Evolutionary conservation across 2,888 invertebrate species (phyloP).

Genomic region (Drosophila percnosoma): DNA sequence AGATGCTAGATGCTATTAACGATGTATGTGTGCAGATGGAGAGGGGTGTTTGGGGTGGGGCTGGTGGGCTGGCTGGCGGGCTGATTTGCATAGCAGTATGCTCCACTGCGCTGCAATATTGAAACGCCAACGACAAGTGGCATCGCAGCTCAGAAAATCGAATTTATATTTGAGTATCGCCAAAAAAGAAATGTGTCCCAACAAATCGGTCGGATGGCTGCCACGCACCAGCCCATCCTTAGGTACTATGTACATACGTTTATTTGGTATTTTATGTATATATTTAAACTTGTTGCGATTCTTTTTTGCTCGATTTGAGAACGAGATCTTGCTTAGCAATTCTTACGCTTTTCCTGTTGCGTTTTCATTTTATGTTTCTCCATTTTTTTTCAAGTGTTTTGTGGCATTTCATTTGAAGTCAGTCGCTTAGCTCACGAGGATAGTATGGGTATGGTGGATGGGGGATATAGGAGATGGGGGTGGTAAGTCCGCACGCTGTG

Average conservation of each 20-base stretch:
- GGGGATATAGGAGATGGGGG: background rate
- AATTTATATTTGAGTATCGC: conserved; percentile 63
- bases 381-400: conserved; percentile 14
- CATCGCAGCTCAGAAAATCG: conserved; percentile 46
- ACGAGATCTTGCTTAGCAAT: conserved; percentile 18
- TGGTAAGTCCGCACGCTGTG: conserved; percentile 48
- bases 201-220: conserved; percentile 23
- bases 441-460: background rate
- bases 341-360: conserved; percentile 12
- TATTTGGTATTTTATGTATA: conserved; percentile 1
- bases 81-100: conserved; percentile 1
- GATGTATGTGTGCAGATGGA: no score
- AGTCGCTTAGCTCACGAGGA: conserved; percentile 18
- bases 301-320: conserved; percentile 72
- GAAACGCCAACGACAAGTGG: conserved; percentile 40
- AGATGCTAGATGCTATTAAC: conserved; percentile 4
- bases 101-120: conserved; percentile 40
- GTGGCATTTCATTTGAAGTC: conserved; percentile 70
- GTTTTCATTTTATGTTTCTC: conserved; percentile 3
- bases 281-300: conserved; percentile 66
- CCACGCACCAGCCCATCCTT: background rate
- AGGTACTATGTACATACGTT: background rate
- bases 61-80: background rate
- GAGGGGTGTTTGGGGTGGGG: background rate
- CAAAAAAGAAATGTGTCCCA: conserved; percentile 53